Evolutionary conservation across 64 coral and sea anemone species (phyloP).

Genomic region (Porites lutea): DNA sequence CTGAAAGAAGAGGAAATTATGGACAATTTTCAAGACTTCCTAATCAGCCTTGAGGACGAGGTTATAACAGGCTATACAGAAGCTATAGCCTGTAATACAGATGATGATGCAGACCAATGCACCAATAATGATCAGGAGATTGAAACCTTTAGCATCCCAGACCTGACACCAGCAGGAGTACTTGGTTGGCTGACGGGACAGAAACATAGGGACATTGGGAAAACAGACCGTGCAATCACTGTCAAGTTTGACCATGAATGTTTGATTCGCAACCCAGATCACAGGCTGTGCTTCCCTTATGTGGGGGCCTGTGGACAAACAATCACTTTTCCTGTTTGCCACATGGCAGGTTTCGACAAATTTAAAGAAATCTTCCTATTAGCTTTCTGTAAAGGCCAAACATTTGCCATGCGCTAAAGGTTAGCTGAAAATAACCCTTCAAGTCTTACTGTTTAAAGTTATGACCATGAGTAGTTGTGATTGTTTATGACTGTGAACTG

Average conservation of each 20-base stretch:
- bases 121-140: neutral
- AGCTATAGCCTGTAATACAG: slow-evolving; percentile 57
- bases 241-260: slow-evolving; percentile 70
- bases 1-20: neutral
- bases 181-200: slow-evolving; percentile 81
- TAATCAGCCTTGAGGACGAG: neutral
- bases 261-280: slow-evolving; percentile 50
- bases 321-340: slow-evolving; percentile 57
- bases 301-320: slow-evolving; percentile 58
- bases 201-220: slow-evolving; percentile 45
- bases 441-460: too few species aligned
- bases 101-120: slow-evolving; percentile 42
- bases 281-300: slow-evolving; percentile 69
- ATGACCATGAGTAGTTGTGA: too few species aligned
- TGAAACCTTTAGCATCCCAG: slow-evolving; percentile 40
- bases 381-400: slow-evolving; percentile 68
- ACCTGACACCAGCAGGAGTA: slow-evolving; percentile 30
- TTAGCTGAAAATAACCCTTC: too few species aligned
- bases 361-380: slow-evolving; percentile 58
- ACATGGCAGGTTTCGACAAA: slow-evolving; percentile 45
- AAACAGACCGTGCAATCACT: slow-evolving; percentile 30
- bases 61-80: neutral
- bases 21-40: slow-evolving; percentile 45
- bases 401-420: slow-evolving; percentile 56
- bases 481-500: too few species aligned